phyloP scores from a whole-genome alignment of 2,888 invertebrate genomes.

The Drosophila putrida region DNA sequence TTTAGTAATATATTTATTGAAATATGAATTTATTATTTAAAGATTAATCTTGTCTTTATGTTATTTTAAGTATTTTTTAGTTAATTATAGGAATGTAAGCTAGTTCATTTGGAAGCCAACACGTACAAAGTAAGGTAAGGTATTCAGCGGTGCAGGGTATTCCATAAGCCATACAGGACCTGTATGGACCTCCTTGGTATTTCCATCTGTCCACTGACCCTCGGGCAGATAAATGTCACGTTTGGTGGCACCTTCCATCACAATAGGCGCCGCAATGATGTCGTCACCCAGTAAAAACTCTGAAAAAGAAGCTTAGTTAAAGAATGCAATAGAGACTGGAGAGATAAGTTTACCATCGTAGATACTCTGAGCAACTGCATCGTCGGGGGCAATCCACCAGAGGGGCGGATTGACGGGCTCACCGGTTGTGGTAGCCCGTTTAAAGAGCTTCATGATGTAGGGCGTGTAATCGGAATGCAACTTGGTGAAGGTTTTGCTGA shows the following conservation, averaged over 20 bases:
- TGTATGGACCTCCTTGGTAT: slow-evolving; percentile 83
- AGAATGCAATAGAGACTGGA: background rate
- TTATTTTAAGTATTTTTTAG: background rate
- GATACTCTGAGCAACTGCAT: slow-evolving; percentile 87
- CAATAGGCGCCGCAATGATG: slow-evolving; percentile 92
- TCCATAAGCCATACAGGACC: slow-evolving; percentile 89
- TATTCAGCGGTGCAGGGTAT: slow-evolving; percentile 89
- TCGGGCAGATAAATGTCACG: slow-evolving; percentile 91
- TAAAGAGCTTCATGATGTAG: slow-evolving; percentile 88
- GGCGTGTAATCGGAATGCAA: slow-evolving; percentile 89
- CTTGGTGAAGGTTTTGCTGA: slow-evolving; percentile 88
- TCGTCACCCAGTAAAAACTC: slow-evolving; percentile 92
- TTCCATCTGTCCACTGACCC: slow-evolving; percentile 91
- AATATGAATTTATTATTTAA: background rate
- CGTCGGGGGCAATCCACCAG: slow-evolving; percentile 93
- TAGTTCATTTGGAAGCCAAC: slow-evolving; percentile 57
- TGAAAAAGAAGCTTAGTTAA: slow-evolving; percentile 79
- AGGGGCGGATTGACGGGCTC: slow-evolving; percentile 92
- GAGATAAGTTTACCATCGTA: slow-evolving; percentile 87
- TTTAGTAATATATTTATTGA: background rate
- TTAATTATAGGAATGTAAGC: background rate
- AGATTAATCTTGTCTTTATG: background rate
- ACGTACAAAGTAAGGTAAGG: slow-evolving; percentile 89
- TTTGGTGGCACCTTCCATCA: slow-evolving; percentile 87
- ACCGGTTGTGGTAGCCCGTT: slow-evolving; percentile 87